These are phyloP conservation scores for Hofmannophila pseudospretella DNA, from an alignment of 2,888 invertebrate genomes.

Conservation along the genomic window DNA sequence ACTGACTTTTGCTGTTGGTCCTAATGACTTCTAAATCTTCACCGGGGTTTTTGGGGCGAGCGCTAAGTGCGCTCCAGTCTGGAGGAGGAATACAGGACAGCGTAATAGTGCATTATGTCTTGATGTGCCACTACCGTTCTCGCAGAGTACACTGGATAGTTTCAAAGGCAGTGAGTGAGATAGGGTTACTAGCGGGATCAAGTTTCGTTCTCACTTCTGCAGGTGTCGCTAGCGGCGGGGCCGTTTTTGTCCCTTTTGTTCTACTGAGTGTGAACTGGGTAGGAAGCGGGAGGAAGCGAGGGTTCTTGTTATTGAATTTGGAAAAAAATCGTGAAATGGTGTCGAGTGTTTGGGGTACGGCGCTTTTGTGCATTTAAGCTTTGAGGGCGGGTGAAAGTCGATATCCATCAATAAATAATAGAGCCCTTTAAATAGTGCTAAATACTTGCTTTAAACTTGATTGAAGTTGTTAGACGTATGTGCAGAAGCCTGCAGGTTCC, in stretches of 20 bases:
- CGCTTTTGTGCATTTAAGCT: neutral
- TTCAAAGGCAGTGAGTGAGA: slow-evolving; percentile 21
- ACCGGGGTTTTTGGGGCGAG: no score
- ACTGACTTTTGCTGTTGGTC: no score
- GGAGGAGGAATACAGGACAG: no score
- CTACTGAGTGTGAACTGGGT: slow-evolving; percentile 60
- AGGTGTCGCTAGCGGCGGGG: slow-evolving; percentile 68
- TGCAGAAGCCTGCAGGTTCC: no score
- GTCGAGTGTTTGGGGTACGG: slow-evolving; percentile 13
- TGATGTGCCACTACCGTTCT: neutral
- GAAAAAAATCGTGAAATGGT: slow-evolving; percentile 15
- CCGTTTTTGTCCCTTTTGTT: slow-evolving; percentile 70
- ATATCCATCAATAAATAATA: neutral
- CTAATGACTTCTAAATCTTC: no score
- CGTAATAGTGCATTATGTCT: no score
- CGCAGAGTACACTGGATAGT: neutral
- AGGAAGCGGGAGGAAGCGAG: slow-evolving; percentile 48
- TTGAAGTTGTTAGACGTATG: no score
- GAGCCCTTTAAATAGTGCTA: no score
- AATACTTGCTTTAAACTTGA: no score
- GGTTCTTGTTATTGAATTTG: slow-evolving; percentile 40
- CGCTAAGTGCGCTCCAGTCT: no score
- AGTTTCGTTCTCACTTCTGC: slow-evolving; percentile 73
- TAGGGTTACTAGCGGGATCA: slow-evolving; percentile 34
- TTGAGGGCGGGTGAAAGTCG: neutral